phyloP scores from a whole-genome alignment of 2,113 vertebrate species.

The Brachionichthys hirsutus region DNA sequence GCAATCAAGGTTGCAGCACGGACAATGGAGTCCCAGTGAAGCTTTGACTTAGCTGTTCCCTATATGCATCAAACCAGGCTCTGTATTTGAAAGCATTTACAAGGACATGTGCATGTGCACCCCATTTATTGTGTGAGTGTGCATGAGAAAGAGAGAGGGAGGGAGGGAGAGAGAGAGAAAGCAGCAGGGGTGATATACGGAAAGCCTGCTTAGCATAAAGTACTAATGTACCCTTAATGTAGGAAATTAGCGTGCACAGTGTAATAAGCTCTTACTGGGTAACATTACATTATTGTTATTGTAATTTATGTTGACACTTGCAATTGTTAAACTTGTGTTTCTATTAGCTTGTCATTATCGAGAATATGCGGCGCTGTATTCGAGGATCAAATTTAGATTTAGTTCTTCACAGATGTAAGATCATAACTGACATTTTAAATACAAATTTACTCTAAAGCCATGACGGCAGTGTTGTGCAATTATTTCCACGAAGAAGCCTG shows the following conservation, averaged over 20 bases:
- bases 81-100: neutral
- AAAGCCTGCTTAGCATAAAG: neutral
- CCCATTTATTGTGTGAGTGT: slow-evolving; percentile 5
- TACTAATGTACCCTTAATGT: slow-evolving; percentile 4
- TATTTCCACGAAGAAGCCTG: too few species aligned
- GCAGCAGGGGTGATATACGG: neutral
- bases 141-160: slow-evolving; percentile 10
- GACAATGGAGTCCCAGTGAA: neutral
- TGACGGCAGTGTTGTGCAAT: too few species aligned
- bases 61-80: neutral
- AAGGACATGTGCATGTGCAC: too few species aligned
- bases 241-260: neutral
- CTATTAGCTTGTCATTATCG: too few species aligned
- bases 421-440: too few species aligned
- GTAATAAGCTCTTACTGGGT: neutral
- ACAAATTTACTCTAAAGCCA: too few species aligned
- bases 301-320: neutral
- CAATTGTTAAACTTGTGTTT: too few species aligned
- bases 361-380: too few species aligned
- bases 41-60: neutral
- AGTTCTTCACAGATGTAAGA: too few species aligned
- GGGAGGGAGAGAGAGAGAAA: neutral
- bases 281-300: neutral
- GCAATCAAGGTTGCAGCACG: neutral
- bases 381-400: too few species aligned